Conservation (phyloP, 1,140 invertebrate species). For the Atopsyche davidsoni region DNA sequence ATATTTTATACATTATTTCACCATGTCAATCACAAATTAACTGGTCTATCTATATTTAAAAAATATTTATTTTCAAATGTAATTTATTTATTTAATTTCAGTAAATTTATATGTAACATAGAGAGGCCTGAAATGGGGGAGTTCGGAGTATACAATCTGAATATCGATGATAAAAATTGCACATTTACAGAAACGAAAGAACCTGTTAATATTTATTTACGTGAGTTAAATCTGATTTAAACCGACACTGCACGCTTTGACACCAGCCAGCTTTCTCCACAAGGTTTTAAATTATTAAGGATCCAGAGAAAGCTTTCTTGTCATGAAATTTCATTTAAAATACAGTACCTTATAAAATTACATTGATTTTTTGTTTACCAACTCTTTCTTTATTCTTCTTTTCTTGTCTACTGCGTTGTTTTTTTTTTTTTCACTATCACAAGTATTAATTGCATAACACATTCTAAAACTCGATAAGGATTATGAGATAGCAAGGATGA, state of each 20-base stretch:
- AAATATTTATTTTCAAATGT: not conserved
- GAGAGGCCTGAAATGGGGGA: slow-evolving; percentile 56
- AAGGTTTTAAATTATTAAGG: too few relatives aligned
- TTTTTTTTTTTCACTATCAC: too few relatives aligned
- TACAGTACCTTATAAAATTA: too few relatives aligned
- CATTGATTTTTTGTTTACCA: too few relatives aligned
- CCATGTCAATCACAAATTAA: not conserved
- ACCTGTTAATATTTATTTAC: slow-evolving; percentile 66
- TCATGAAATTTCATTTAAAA: too few relatives aligned
- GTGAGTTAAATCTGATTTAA: slow-evolving; percentile 47
- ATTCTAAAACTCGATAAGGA: not conserved
- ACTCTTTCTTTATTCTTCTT: too few relatives aligned
- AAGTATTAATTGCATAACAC: not conserved
- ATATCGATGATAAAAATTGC: slow-evolving; percentile 50
- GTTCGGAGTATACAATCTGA: slow-evolving; percentile 68
- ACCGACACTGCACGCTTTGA: not conserved
- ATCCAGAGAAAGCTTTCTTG: too few relatives aligned
- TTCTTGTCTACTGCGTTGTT: too few relatives aligned
- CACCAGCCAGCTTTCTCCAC: too few relatives aligned
- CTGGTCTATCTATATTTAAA: too few relatives aligned
- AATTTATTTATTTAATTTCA: slow-evolving; percentile 27
- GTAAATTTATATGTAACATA: slow-evolving; percentile 51
- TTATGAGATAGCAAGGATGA: not conserved
- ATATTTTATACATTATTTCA: slow-evolving; percentile 42
- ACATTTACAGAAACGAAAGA: slow-evolving; percentile 49